Conservation (phyloP, 53 echinoderm and acorn worm genomes). For the Paelopatides confundens region DNA sequence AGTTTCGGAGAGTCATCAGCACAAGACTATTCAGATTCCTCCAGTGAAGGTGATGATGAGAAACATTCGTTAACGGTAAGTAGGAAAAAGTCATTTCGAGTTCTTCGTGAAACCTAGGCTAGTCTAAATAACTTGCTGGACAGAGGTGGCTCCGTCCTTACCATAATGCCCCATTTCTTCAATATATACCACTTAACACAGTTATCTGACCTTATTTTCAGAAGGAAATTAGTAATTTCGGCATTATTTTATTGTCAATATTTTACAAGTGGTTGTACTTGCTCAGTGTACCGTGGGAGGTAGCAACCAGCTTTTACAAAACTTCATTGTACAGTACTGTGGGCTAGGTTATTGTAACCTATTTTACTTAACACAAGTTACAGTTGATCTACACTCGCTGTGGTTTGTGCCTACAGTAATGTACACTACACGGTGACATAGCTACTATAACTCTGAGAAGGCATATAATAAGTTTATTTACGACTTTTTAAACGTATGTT, state of each 20-base stretch:
- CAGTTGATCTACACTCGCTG: too few species aligned
- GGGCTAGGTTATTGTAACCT: too few species aligned
- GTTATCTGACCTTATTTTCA: background rate
- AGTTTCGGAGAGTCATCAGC: conserved; percentile 32
- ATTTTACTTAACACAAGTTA: too few species aligned
- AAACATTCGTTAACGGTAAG: background rate
- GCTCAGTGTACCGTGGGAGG: background rate
- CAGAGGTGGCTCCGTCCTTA: background rate
- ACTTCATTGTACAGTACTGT: background rate
- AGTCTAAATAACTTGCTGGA: background rate
- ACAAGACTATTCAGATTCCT: conserved; percentile 24
- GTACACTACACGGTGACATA: too few species aligned
- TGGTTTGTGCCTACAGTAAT: too few species aligned
- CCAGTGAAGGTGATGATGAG: background rate
- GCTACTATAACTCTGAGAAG: too few species aligned
- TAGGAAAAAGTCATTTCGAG: too few species aligned
- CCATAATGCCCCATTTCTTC: too few species aligned
- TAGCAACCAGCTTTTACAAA: background rate
- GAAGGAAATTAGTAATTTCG: background rate
- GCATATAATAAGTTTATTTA: too few species aligned
- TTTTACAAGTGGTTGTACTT: background rate
- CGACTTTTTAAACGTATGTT: too few species aligned
- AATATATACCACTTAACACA: background rate
- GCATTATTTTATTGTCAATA: background rate
- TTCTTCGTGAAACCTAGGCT: too few species aligned